Base-by-base conservation (phyloP, 2,888 invertebrate genomes). In the Pollenia griseotomentosa region DNA sequence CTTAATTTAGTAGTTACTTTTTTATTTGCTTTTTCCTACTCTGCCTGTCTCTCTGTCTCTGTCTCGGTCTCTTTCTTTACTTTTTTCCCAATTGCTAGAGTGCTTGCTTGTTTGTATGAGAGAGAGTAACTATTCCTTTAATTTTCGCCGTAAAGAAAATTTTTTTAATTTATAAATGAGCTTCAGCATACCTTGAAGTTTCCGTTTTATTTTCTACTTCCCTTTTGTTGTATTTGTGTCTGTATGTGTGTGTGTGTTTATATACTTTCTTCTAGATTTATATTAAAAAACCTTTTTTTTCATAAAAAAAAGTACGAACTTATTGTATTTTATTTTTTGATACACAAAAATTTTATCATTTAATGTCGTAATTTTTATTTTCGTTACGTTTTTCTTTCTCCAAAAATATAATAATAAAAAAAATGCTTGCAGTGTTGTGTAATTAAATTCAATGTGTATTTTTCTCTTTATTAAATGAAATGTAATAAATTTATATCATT, bases 141-240 rank as follows among this genome's bases (percentile, higher is more conserved):
- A 78, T 66, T 86, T 86, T 75, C 70, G 68, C 83, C 51, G 81
- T 57, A 84, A 83, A 83, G 86, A 59, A 89, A 86, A 74, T 85
- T 48, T 71, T 79, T 84, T 61, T 66, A 80, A 83, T 75, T 85
- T 85, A 86, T 61, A 86, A 81, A 84, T 88, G 81, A 85, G 82
- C 79, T 83, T 70, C 8, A 59, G 82, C 81, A 86, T 84, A 88
- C 81, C 73, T 78, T 84, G 68, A 75, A 82, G 83, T 82, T 82
- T 82, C 61, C 66, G 65, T 81, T 81, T 63, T 48, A 65, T 77
- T 71, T 63, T 59, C 12, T 48, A 70, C 16, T 75, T 66, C 46
- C 44, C 63, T 65, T 79, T 74, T 68, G 12, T 70, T 68, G 12
- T 65, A 46, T 46, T n/a, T 77, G 23, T 51, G 40, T 61, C 10